Evolutionary conservation across 1,140 invertebrate species (phyloP), one percentile per base, ranked within the genome.

Genomic region (Varroa destructor): DNA sequence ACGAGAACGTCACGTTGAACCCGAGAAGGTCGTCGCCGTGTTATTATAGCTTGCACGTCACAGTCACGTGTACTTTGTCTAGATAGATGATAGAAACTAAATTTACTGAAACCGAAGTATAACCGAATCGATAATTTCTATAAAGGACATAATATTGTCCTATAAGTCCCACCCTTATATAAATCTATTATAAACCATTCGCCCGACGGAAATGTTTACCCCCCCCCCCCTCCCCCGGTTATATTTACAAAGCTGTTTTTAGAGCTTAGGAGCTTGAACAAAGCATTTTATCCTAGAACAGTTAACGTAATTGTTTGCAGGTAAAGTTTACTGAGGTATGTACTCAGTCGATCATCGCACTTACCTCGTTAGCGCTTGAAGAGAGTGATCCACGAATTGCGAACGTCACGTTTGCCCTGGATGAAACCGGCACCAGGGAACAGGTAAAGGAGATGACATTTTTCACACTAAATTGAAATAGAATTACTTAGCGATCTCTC

Each of bases 251-350:
- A 25, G 25, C 25, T 25, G 25, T 25, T 25, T 25, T 25, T 25
- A 25, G 25, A 25, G 25, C 25, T 25, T 25, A 25, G 25, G 25
- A 25, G 25, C 25, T 25, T 25, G 25, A 25, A 25, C 25, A 25
- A 25, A 25, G 25, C 25, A 25, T 25, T 25, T 25, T 25, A 25
- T 25, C 25, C 25, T 25, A 25, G 25, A 25, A 25, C 25, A 25
- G 25, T 25, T 25, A 25, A 25, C 25, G 25, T 25, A 25, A 25
- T 25, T 25, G 25, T 25, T 67, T 37, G 10, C 61, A 67, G 61
- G 61, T 67, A 37, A 67, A 67, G 8, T 67, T 67, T 37, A 67
- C 61, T 3, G 61, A 67, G 8, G 37, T 67, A 36, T 67, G 61
- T 37, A 46, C 0, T 25, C 61, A 67, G 37, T 67, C 61, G 12